Evolutionary conservation across 92 coral and sea anemone species (phyloP).

Genomic region (Siderastrea siderea): DNA sequence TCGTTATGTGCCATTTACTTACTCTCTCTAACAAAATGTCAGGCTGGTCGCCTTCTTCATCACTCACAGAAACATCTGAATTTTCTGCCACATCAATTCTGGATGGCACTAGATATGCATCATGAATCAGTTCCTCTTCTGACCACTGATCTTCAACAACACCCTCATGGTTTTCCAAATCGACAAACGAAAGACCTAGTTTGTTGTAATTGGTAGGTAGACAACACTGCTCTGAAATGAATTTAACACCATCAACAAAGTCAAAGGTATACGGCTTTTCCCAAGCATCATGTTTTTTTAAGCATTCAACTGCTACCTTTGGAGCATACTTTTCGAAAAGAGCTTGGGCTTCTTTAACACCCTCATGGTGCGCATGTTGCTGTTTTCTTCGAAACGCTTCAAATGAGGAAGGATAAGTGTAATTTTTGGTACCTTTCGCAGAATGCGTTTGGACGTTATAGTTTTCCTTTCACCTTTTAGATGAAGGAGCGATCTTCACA

Average conservation of each 20-base stretch:
- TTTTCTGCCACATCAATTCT: not conserved
- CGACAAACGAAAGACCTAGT: slow-evolving; percentile 7
- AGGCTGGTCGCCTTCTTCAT: not conserved
- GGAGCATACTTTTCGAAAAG: slow-evolving; percentile 36
- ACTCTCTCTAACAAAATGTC: not conserved
- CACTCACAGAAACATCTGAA: not conserved
- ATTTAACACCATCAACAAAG: slow-evolving; percentile 6
- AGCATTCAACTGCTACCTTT: not conserved
- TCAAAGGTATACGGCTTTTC: slow-evolving; percentile 13
- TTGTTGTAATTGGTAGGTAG: slow-evolving; percentile 32
- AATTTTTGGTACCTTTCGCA: not conserved
- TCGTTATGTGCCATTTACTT: slow-evolving; percentile 11
- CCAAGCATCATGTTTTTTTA: slow-evolving; percentile 2
- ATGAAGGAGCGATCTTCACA: slow-evolving; percentile 4
- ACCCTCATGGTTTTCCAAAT: not conserved
- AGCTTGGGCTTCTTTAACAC: slow-evolving; percentile 29
- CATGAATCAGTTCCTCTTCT: not conserved
- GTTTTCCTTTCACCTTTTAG: slow-evolving; percentile 4
- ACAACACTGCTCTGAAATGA: not conserved
- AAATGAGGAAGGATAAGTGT: slow-evolving; percentile 20
- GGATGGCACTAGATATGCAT: not conserved
- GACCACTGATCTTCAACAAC: not conserved
- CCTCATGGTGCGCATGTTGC: slow-evolving; percentile 15
- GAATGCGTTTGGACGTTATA: slow-evolving; percentile 8
- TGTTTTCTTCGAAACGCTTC: slow-evolving; percentile 29